Base-by-base conservation (phyloP, 2,113 vertebrate species). In the Clupea harengus region DNA sequence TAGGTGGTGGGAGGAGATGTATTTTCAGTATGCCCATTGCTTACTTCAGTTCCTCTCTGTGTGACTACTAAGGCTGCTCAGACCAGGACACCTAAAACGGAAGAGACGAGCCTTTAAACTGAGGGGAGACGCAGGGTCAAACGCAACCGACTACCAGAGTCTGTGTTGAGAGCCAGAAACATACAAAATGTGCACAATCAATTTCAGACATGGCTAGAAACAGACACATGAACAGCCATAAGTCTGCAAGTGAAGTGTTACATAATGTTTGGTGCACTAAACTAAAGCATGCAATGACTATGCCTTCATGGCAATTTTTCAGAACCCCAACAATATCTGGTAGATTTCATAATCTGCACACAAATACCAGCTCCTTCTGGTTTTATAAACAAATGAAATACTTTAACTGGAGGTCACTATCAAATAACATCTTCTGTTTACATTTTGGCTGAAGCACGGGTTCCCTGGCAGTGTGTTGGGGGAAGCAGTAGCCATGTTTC, bases 1-100 rank as follows among this genome's bases (percentile, higher is more conserved):
- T 86, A 57, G 86, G 57, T 78, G 81, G 87, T 88, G 87, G 87
- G 87, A 81, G 84, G 83, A 83, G 82, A 82, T 85, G 82, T 88
- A 84, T 88, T 88, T 88, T 84, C 87, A 86, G 87, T 84, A 82
- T 84, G 86, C 81, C 72, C 81, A 85, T 46, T 46, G 82, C 72
- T 86, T 47, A 80, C 85, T 88, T 39, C 81, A 81, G 57, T 81
- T 78, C 54, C 87, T 81, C 83, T 83, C 87, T 86, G 54, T 45
- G 75, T 67, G 82, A 88, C 81, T 82, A 72, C 82, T 52, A 88
- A 75, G 85, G 49, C 47, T 10, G 20, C 39, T 81, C 60, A 83
- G 67, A 78, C 72, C 72, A 78, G 72, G 28, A 78, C 72, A 4
- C 4, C 72, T 39, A 0, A 44, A 78, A 78, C 28, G 20, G 28